Percentiles rank a stretch among this genome's conserved stretches.
Conservation (phyloP, 64 coral and sea anemone genomes). For the Actinia equina region DNA sequence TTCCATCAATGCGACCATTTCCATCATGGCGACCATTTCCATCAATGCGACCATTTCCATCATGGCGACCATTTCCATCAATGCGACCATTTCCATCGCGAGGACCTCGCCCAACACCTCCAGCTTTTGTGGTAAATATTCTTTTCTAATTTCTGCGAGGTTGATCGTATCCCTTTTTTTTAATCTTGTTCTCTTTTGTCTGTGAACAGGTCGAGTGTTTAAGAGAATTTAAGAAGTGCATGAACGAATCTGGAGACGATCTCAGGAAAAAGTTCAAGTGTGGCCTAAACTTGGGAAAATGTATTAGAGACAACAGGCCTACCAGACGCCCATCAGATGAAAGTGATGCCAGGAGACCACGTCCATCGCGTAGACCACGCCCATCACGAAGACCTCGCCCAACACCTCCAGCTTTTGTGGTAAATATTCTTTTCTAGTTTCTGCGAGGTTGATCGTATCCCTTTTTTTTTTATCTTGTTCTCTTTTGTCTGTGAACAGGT, state of each 20-base stretch:
- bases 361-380: too few relatives aligned
- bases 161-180: too few relatives aligned
- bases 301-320: background rate
- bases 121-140: background rate
- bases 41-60: background rate
- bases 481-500: background rate
- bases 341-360: too few relatives aligned
- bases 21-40: background rate
- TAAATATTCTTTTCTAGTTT: background rate
- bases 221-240: background rate
- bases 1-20: background rate
- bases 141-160: background rate
- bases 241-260: background rate
- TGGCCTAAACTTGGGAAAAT: background rate
- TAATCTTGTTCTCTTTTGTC: too few relatives aligned
- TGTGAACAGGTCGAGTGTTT: background rate
- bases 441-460: background rate
- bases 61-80: background rate
- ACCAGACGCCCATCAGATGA: background rate
- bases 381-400: background rate
- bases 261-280: background rate
- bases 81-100: background rate
- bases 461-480: background rate
- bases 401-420: background rate
- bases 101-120: background rate